Base-by-base conservation (phyloP, 2,113 vertebrate species). In the Dicrurus megarhynchus region DNA sequence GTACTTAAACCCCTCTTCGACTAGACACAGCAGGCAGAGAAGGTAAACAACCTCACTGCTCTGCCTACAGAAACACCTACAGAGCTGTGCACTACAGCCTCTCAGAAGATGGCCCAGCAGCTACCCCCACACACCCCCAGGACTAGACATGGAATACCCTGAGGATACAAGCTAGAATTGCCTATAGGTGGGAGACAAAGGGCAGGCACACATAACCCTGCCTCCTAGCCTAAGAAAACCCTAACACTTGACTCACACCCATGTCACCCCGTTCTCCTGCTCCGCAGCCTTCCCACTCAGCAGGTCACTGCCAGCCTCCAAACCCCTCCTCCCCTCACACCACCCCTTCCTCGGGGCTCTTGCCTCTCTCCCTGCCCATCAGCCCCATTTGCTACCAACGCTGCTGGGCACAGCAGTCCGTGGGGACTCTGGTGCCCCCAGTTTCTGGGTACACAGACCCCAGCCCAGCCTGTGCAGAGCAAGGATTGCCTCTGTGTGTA, bases 241-340 rank as follows among this genome's bases (percentile, higher is more conserved):
- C 19, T 3, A 50, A n/a, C 46, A 21, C 33, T 21, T 27, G 26
- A 9, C 42, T 74, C 17, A 2, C 0, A 1, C 7, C 22, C 30
- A 16, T 6, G 35, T 64, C 3, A 2, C 21, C 35, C 19, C 0
- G 0, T 13, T 67, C 68, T 71, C 49, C 77, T 46, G 35, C 69
- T 39, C 44, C 0, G 0, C 56, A 49, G 37, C 61, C 27, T 68
- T 68, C 17, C 46, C 0, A 0, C 32, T 12, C 46, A 61, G 39
- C 39, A 16, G 37, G 23, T 42, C 50, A 7, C 46, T 33, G 33
- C 41, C 60, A 12, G 39, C 24, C 63, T 26, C 56, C 52, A 5
- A 63, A 61, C 7, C 2, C 4, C 49, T 37, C 11, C 32, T 41
- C 24, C 41, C 6, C 46, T 57, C 32, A 13, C 2, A 0, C 16